Base-by-base conservation (phyloP, 2,888 invertebrate species). In the Axea sp. region DNA sequence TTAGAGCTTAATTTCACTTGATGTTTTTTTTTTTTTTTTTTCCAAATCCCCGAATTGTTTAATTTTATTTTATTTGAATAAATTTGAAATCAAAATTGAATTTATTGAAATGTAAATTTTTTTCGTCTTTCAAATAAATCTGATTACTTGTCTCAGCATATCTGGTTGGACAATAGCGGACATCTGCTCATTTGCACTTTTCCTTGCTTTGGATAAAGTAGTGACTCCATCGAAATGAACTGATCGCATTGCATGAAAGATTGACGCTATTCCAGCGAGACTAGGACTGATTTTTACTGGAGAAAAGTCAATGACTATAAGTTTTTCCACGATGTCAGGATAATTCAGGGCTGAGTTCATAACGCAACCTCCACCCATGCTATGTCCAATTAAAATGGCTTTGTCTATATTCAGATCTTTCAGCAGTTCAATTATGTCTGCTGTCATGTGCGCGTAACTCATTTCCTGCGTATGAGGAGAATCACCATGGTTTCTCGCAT, bases 401-500 rank as follows among this genome's bases (percentile, higher is more conserved):
- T 92, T 92, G 0, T 90, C 84, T 35, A 95, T 89, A 9, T 90
- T 89, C 35, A 92, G 86, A 75, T 92, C 91, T 77, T 91, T 89
- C 69, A 95, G 87, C 30, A 96, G 89, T 31, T 90, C 88, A 5
- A 90, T 85, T 2, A 97, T 83, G 88, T 98, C 98, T 53, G 89
- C 89, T 0, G 93, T 92, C 90, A 97, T 91, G 30, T 92, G 90
- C 5, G 89, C 87, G 83, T 96, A 97, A 14, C 90, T 91, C 88
- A 96, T 94, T 0, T 92, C 90, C 0, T 89, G 78, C 0, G 92
- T 89, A 84, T 97, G 97, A 0, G 95, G 93, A 83, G 97, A 97
- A 75, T 96, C 96, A 0, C 98, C 99, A 88, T 99, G 99, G 88
- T 99, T 98, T 84, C 98, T 90, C 3, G 95, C 94, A 88, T 99